These are phyloP conservation scores for Tragelaphus oryx DNA, from an alignment of 2,797 vertebrate genomes.

Conservation along the genomic window DNA sequence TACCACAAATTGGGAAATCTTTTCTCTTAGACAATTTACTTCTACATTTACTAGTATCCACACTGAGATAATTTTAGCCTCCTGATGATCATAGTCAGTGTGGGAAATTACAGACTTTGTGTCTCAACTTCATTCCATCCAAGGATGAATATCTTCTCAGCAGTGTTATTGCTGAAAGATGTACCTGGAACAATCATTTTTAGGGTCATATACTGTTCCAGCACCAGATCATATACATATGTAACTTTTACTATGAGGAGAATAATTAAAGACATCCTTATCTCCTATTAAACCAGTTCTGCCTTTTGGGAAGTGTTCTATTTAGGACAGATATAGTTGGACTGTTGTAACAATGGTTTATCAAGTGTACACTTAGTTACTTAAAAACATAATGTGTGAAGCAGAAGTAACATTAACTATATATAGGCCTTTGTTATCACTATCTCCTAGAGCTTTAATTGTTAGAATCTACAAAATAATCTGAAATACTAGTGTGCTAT, in stretches of 20 bases:
- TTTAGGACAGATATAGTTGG: neutral
- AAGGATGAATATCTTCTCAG: neutral
- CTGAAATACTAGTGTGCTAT: neutral
- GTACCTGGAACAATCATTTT: neutral
- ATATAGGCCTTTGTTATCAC: neutral
- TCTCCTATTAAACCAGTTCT: neutral
- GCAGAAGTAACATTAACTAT: neutral
- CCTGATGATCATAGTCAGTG: neutral
- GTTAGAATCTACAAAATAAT: neutral
- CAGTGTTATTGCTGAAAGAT: neutral
- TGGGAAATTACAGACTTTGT: neutral
- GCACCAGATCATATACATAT: neutral
- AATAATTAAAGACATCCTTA: neutral
- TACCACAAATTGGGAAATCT: neutral
- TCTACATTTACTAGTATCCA: neutral
- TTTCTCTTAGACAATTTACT: neutral
- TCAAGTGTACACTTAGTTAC: neutral
- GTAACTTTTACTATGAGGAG: neutral
- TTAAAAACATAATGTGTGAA: neutral
- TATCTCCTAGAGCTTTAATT: neutral
- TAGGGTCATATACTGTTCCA: neutral
- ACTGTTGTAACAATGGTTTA: neutral
- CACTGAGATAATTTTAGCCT: neutral
- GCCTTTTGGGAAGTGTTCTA: neutral
- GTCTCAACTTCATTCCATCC: neutral